Base-by-base conservation (phyloP, 2,888 invertebrate genomes). In the Eulithis prunata region DNA sequence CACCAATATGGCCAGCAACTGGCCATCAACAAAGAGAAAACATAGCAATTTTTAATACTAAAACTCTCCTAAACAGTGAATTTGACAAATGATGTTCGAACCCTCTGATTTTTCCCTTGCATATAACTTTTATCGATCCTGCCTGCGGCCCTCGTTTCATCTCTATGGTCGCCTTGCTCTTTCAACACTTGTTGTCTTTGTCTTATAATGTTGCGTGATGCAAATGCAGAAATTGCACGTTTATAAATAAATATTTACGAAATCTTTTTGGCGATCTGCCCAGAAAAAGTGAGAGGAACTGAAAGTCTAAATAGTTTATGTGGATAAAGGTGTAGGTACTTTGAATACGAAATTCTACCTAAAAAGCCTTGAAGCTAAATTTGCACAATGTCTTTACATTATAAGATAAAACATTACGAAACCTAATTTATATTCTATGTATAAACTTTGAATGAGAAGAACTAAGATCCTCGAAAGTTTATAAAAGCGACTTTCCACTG, bases 221-320 rank as follows among this genome's bases (percentile, higher is more conserved):
- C n/a, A 38, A 51, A 62, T 62, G 62, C 57, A 55, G 14, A 47
- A 51, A 54, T 52, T 58, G 58, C 58, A 66, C 32, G 47, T 43
- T 54, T 62, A 51, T 45, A 46, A 58, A 58, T 59, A 55, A 55
- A 61, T 2, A 62, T 13, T 58, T 12, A n/a, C 41, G 49, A 62
- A 55, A 55, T 62, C 43, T 38, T 56, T 63, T 46, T 63, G 67
- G 63, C 67, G 49, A 63, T 60, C 56, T 67, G 59, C 63, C 60
- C 43, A 57, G 52, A 12, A 57, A 67, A 57, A 67, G 66, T 63
- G 53, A 63, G 67, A 60, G 60, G 41, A 43, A 60, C 56, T 52
- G 56, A 62, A 67, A 49, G 62, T 57, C 53, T 57, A 32, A 62
- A 57, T 63, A 55, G 49, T 28, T 57, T 46, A 58, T 57, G 28